Percentiles rank a stretch among this genome's conserved stretches.
phyloP scores from a whole-genome alignment of 2,888 invertebrate genomes.

The Vanessa cardui region DNA sequence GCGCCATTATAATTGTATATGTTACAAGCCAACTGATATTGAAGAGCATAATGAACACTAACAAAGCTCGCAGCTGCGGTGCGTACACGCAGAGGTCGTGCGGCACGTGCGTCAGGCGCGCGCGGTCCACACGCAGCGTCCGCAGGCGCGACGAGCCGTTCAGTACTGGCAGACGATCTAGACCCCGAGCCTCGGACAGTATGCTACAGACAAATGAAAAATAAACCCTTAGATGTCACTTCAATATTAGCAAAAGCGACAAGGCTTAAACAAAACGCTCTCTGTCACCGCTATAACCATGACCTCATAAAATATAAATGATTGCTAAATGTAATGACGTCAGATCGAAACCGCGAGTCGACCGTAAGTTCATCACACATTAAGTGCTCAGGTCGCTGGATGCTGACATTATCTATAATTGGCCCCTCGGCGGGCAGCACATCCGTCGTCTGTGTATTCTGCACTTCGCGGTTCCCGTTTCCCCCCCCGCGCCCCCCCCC shows the following conservation, averaged over 20 bases:
- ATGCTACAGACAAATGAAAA: conserved; percentile 82
- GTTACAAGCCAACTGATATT: no score
- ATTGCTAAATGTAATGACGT: conserved; percentile 18
- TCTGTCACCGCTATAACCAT: conserved; percentile 8
- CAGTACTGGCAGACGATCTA: conserved; percentile 91
- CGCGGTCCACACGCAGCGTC: conserved; percentile 91
- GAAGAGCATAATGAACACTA: conserved; percentile 69
- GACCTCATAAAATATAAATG: conserved; percentile 19
- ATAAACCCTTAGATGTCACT: no score
- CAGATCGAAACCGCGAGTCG: conserved; percentile 1
- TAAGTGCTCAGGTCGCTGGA: conserved; percentile 23
- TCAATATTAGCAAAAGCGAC: no score
- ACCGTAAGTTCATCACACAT: conserved; percentile 13
- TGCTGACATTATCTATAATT: conserved; percentile 35
- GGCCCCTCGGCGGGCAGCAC: conserved; percentile 24
- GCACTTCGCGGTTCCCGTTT: conserved; percentile 18
- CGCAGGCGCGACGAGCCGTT: conserved; percentile 91
- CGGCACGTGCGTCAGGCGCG: conserved; percentile 88
- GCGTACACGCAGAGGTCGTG: conserved; percentile 88
- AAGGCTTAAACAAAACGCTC: neutral
- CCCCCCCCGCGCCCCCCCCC: neutral
- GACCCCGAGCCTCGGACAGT: conserved; percentile 91
- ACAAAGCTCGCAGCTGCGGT: conserved; percentile 93
- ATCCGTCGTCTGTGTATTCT: conserved; percentile 24
- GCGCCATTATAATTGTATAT: no score